Percentiles rank a stretch among this genome's conserved stretches.
Conservation (phyloP, 2,888 invertebrate genomes). For the Seira sanloemensis region DNA sequence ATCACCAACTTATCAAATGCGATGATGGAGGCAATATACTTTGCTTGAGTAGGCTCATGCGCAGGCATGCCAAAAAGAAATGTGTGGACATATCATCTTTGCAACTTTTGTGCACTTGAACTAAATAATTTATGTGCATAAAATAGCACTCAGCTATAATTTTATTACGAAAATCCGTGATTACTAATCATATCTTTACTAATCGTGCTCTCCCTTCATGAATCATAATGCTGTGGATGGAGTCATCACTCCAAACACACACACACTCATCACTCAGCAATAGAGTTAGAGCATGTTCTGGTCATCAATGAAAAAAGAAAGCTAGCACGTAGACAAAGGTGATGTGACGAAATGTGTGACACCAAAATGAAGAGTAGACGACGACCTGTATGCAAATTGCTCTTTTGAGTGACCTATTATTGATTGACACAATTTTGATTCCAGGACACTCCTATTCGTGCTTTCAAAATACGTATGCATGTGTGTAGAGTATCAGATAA, state of each 20-base stretch:
- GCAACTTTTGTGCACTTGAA: constrained; percentile 45
- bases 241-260: neutral
- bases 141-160: constrained; percentile 11
- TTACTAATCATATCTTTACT: constrained; percentile 46
- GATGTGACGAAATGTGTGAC: neutral
- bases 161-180: constrained; percentile 51
- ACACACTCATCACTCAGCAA: neutral
- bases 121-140: constrained; percentile 62
- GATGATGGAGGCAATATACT: too few species aligned
- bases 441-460: constrained; percentile 63
- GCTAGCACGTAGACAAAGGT: neutral
- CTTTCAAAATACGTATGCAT: constrained; percentile 57
- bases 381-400: neutral
- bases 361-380: neutral
- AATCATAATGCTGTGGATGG: neutral
- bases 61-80: neutral
- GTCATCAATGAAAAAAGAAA: too few species aligned
- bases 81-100: neutral
- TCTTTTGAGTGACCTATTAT: too few species aligned
- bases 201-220: constrained; percentile 24
- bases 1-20: too few species aligned
- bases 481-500: neutral
- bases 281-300: neutral
- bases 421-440: constrained; percentile 7
- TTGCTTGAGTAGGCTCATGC: too few species aligned